phyloP scores from a whole-genome alignment of 2,888 invertebrate genomes.

The Agrotis exclamationis region DNA sequence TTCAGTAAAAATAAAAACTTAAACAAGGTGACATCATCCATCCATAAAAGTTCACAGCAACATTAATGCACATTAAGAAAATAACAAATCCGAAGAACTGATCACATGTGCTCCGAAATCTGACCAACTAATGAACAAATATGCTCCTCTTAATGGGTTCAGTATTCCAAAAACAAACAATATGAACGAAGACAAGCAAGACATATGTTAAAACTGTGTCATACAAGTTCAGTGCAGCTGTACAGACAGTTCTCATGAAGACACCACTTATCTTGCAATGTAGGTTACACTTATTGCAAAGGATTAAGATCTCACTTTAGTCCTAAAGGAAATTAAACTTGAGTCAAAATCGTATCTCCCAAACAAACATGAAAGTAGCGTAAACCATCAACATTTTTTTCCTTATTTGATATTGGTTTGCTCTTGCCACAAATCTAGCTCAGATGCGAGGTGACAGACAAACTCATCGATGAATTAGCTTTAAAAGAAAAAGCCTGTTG shows the following conservation, averaged over 20 bases:
- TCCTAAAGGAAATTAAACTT: constrained; percentile 8
- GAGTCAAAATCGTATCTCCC: neutral
- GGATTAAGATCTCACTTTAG: constrained; percentile 47
- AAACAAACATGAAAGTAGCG: neutral
- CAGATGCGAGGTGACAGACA: too few relatives aligned
- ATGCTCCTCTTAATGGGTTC: constrained; percentile 41
- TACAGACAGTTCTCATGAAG: constrained; percentile 66
- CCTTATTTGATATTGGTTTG: too few relatives aligned
- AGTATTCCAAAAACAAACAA: constrained; percentile 62
- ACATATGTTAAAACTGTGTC: constrained; percentile 73
- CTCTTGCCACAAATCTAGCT: too few relatives aligned
- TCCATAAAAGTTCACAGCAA: constrained; percentile 35
- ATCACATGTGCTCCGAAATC: constrained; percentile 49
- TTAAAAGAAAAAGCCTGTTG: neutral
- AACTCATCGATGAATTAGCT: too few relatives aligned
- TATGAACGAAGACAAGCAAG: constrained; percentile 37
- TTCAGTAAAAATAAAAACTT: constrained; percentile 23
- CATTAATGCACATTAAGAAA: constrained; percentile 38
- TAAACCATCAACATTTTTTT: neutral
- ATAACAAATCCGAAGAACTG: constrained; percentile 33
- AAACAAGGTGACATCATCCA: constrained; percentile 46
- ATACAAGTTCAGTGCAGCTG: constrained; percentile 71
- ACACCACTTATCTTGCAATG: constrained; percentile 57
- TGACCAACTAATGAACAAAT: constrained; percentile 41
- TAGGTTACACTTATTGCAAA: constrained; percentile 62